These are phyloP conservation scores for Baccha elongata DNA, from an alignment of 2,888 invertebrate species.

Conservation along the genomic window DNA sequence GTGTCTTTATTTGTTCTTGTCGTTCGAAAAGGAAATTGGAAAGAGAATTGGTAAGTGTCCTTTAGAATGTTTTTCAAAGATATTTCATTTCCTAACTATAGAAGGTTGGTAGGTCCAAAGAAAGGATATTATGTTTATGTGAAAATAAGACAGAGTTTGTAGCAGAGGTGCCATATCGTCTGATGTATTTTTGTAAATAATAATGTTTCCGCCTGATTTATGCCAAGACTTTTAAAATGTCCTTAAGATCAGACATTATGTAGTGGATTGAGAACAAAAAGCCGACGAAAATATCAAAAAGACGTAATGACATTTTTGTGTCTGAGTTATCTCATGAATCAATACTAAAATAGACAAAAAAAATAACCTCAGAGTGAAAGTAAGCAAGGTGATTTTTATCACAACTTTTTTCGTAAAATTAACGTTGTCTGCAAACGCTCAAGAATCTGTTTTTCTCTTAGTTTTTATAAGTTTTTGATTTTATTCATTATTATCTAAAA, in stretches of 20 bases:
- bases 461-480: no score
- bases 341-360: no score
- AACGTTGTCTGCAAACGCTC: no score
- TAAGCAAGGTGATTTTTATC: no score
- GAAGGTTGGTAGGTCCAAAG: not conserved
- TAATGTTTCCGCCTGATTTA: constrained; percentile 51
- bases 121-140: constrained; percentile 14
- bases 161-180: constrained; percentile 44
- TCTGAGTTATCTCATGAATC: not conserved
- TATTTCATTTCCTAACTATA: constrained; percentile 3
- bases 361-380: no score
- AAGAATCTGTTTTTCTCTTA: no score
- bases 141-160: not conserved
- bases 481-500: no score
- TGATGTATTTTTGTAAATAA: constrained; percentile 57
- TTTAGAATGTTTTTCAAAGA: constrained; percentile 39
- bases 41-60: constrained; percentile 10
- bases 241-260: constrained; percentile 7
- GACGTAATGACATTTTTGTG: constrained; percentile 14
- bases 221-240: constrained; percentile 38
- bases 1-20: not conserved
- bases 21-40: constrained; percentile 14
- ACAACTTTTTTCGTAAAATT: no score
- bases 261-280: not conserved
- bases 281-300: constrained; percentile 24